Evolutionary conservation across 1,140 invertebrate genomes (phyloP), one percentile per base, ranked within the genome.

Genomic region (Pogonognathellus flavescens): DNA sequence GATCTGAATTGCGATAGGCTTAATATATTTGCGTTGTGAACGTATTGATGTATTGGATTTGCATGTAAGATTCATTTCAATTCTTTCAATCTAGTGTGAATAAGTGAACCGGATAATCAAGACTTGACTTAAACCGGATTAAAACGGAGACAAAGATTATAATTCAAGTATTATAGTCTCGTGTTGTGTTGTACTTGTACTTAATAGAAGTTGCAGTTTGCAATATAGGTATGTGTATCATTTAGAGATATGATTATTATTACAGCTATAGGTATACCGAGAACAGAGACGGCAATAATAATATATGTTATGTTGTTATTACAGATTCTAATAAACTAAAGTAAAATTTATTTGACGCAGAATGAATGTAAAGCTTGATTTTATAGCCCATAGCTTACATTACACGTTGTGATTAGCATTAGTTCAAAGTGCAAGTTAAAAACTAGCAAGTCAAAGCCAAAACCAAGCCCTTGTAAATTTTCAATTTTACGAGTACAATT

Each of bases 21-120:
- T 41, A 41, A 41, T 41, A 41, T 41, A 41, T 41, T 41, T 49
- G 31, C 22, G 60, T 76, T 50, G 16, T 76, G 41, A 18, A 49
- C 31, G 25, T 76, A 31, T 41, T 50, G n/a, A 25, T 76, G 7
- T 76, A 14, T 31, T 31, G 41, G 70, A 41, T 50, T n/a, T 76
- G 25, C 25, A 14, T 70, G 13, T 20, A 20, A 60, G n/a, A 60
- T n/a, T 18, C 11, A 10, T 57, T 25, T 76, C 41, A 31, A 76
- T 76, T 76, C 70, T 76, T 50, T 41, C 41, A 76, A 76, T 76
- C 70, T 76, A 76, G 70, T 76, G 70, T 76, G 70, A 76, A 76
- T 76, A 76, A 76, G 70, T 76, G 70, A 76, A 76, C 70, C 70
- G 70, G 70, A 76, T 76, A 76, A 76, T 76, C 70, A 25, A 49